phyloP scores from a whole-genome alignment of 2,797 vertebrate genomes.

The Cygnus olor region DNA sequence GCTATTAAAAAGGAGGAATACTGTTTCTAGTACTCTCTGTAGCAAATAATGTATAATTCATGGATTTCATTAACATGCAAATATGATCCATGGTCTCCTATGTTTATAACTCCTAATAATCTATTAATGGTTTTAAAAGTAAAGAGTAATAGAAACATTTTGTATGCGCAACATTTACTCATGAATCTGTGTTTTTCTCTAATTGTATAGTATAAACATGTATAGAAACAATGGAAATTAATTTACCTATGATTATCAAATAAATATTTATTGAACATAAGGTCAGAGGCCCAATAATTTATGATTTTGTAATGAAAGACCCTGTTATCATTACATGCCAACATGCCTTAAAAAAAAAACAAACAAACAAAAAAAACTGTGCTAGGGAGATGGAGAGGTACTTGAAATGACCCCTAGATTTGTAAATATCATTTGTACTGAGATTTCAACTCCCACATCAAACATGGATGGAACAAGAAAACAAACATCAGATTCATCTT shows the following conservation, averaged over 20 bases:
- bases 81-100: constrained; percentile 77
- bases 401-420: not conserved
- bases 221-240: constrained; percentile 46
- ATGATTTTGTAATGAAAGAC: not conserved
- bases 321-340: not conserved
- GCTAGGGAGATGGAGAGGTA: not conserved
- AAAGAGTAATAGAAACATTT: constrained; percentile 76
- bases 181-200: constrained; percentile 26
- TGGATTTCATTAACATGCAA: constrained; percentile 80
- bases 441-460: not conserved
- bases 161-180: constrained; percentile 60
- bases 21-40: constrained; percentile 67
- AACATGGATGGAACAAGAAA: not conserved
- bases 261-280: constrained; percentile 40
- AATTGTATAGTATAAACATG: not conserved
- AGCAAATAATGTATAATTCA: constrained; percentile 81
- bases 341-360: not conserved
- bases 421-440: not conserved
- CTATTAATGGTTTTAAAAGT: constrained; percentile 79
- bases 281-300: not conserved
- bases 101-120: constrained; percentile 79
- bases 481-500: not conserved
- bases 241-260: constrained; percentile 36
- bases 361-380: not conserved
- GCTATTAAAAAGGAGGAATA: constrained; percentile 74